A percentile compares a stretch with the other conserved stretches of the same genome.
Conservation (phyloP, 2,113 vertebrate species). For the Poecilia latipinna region DNA sequence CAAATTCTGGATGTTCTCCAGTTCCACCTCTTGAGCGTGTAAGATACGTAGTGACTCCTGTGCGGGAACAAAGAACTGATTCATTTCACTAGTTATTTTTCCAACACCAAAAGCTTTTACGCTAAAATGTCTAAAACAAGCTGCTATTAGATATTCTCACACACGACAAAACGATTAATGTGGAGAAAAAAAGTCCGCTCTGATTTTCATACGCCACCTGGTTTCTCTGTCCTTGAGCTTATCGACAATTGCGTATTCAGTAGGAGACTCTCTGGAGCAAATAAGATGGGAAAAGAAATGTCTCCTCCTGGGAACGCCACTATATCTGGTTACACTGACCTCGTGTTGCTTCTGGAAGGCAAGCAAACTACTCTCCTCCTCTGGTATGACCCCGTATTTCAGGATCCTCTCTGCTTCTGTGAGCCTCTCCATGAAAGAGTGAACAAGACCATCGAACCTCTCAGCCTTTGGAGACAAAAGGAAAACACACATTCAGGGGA, state of each 20-base stretch:
- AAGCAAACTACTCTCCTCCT: constrained; percentile 78
- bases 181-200: not conserved
- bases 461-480: constrained; percentile 75
- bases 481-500: not conserved
- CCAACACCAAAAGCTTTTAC: not conserved
- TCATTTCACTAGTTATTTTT: not conserved
- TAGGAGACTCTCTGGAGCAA: constrained; percentile 15
- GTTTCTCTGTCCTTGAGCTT: constrained; percentile 27
- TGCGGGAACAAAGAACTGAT: not conserved
- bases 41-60: constrained; percentile 82
- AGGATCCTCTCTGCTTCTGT: constrained; percentile 81
- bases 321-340: constrained; percentile 66
- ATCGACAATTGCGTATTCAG: constrained; percentile 13
- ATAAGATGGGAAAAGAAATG: not conserved
- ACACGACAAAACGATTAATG: not conserved
- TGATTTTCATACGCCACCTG: not conserved
- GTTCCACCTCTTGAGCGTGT: constrained; percentile 77
- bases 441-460: constrained; percentile 84
- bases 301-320: not conserved
- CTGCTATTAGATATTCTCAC: not conserved
- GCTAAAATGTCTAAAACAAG: not conserved
- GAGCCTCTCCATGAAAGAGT: constrained; percentile 84
- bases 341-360: constrained; percentile 79
- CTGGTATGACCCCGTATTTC: constrained; percentile 80
- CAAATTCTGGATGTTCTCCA: constrained; percentile 83